Conservation (phyloP, 2,797 vertebrate genomes). For the Enteromius viviparus region DNA sequence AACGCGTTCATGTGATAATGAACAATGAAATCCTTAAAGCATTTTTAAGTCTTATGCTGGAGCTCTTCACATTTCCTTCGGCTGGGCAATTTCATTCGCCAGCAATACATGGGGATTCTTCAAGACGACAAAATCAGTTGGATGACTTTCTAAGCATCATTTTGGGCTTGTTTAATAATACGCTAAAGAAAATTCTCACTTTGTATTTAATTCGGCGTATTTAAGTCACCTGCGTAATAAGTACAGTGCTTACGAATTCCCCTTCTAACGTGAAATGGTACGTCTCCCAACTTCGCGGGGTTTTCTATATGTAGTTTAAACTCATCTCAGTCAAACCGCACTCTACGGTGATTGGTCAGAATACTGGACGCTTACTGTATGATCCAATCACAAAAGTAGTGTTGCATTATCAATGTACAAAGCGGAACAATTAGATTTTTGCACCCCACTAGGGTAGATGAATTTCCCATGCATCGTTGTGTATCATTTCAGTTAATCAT, state of each 20-base stretch:
- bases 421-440: neutral
- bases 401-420: neutral
- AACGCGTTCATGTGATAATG: neutral
- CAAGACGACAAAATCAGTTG: neutral
- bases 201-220: neutral
- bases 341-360: constrained; percentile 18
- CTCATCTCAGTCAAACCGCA: neutral
- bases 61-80: neutral
- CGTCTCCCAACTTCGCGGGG: constrained; percentile 13
- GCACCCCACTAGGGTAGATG: too few relatives aligned
- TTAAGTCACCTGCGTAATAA: neutral
- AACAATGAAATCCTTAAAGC: neutral
- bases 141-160: too few relatives aligned
- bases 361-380: neutral
- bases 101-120: neutral
- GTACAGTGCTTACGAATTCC: neutral
- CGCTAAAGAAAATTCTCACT: neutral
- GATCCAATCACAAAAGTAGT: too few relatives aligned
- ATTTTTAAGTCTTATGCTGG: neutral
- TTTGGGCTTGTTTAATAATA: too few relatives aligned
- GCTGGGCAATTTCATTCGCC: neutral
- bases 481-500: too few relatives aligned
- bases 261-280: constrained; percentile 3
- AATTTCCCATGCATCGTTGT: too few relatives aligned
- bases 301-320: neutral